Base-by-base conservation (phyloP, 2,797 vertebrate genomes). In the Dromococcyx pavoninus region DNA sequence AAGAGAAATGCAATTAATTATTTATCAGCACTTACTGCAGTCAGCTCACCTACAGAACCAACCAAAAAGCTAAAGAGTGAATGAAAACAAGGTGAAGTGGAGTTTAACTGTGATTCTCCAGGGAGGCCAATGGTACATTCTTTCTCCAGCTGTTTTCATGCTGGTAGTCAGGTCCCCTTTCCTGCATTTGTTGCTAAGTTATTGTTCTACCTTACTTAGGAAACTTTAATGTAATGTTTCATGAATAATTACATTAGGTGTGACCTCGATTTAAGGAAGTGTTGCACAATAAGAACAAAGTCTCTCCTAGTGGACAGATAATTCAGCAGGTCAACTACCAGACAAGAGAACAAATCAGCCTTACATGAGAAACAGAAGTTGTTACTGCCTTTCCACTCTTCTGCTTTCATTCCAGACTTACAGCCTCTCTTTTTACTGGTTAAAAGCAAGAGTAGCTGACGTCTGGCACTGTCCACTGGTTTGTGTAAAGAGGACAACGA, bases 101-200 rank as follows among this genome's bases (percentile, higher is more conserved):
- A 78, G 12, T 54, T 91, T 78, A 77, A n/a, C 72, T 32, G 60
- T 62, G 60, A 57, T 10, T 91, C 93, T 82, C 86, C 91, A 35
- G 58, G 44, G 86, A 95, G 94, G 48, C 53, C 64, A 65, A 28
- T 4, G 17, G 67, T 65, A 91, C 81, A 88, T 89, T 97, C 93
- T 79, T 77, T 39, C 50, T 23, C 43, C 87, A 94, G 94, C 93
- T 96, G 93, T 75, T 94, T 88, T 86, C 16, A 2, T 57, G 48
- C 6, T 60, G 88, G 82, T 41, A 91, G 91, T 39, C 57, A 89
- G 66, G 73, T 94, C 80, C 74, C 76, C 71, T 57, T 95, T 96
- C 95, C 95, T 95, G 82, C 54, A 43, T 96, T 96, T 97, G 91
- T 95, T 96, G 89, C 94, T 83, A 91, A 95, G 86, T 96, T 86